Evolutionary conservation across 1,140 invertebrate genomes (phyloP), one percentile per base, ranked within the genome.

Genomic region (Antheraea pernyi): DNA sequence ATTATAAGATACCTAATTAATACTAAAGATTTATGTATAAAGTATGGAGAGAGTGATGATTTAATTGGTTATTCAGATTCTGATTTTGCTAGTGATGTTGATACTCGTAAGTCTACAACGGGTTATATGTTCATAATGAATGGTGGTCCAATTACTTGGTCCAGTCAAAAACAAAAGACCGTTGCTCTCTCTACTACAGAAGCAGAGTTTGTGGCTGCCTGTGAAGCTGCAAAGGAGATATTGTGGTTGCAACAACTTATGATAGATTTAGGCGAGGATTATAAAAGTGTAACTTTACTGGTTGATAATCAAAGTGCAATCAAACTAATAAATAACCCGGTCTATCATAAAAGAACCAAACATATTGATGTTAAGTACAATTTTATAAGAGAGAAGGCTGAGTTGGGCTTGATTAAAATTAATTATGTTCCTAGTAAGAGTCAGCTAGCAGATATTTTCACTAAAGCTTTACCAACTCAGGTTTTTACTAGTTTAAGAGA

Each of bases 291-390:
- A 18, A 18, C 30, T 30, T 18, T 58, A 37, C 19, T 30, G 59
- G 19, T 67, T 16, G 66, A 67, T 59, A 67, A 67, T 59, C 48
- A 67, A 36, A 37, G 6, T 59, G 66, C 66, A 8, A 59, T 67
- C 30, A 59, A 19, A 30, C 13, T 67, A n/a, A 59, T 59, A 8
- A 76, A 68, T 18, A 81, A 81, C 39, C 62, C 72, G 11, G 75
- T 71, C 36, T 82, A 67, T 69, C 77, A 82, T 68, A 79, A 77
- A 58, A 61, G 70, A 46, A 74, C 75, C 16, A 81, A 85, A 68
- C 82, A 85, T 65, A 83, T 83, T 9, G 77, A 82, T 63, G 68
- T 84, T 3, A 73, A 72, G 63, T 79, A 69, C 60, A 72, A 81
- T 61, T 85, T 83, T 73, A 70, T 83, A 48, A 72, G 60, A 63